Conservation (phyloP, 2,113 vertebrate species). For the Rousettus leschenaultii region DNA sequence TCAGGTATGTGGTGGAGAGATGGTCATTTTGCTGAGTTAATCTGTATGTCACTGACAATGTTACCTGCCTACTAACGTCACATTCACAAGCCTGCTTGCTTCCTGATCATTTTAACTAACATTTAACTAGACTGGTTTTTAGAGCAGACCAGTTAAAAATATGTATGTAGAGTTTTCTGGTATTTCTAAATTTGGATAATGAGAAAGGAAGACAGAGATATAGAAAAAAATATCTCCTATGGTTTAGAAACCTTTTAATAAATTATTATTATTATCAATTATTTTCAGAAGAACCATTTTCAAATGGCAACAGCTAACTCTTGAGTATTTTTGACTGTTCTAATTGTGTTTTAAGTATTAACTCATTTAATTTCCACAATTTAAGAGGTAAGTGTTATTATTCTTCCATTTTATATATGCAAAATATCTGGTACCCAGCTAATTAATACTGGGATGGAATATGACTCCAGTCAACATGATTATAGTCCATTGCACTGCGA, state of each 20-base stretch:
- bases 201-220: not conserved
- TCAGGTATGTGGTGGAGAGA: not conserved
- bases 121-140: not conserved
- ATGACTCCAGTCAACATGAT: not conserved
- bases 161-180: not conserved
- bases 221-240: not conserved
- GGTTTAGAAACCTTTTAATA: not conserved
- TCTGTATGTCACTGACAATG: not conserved
- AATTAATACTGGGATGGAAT: not conserved
- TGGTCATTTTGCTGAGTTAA: not conserved
- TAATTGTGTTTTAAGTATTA: not conserved
- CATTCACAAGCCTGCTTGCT: not conserved
- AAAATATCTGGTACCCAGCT: not conserved
- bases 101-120: not conserved
- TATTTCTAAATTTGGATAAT: slow-evolving; percentile 40
- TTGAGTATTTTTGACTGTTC: not conserved
- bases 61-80: not conserved
- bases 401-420: not conserved
- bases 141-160: not conserved
- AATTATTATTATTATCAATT: slow-evolving; percentile 6
- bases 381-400: not conserved
- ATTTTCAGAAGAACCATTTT: not conserved
- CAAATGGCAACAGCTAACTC: not conserved
- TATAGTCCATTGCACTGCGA: not conserved
- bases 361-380: not conserved